Evolutionary conservation across 2,113 vertebrate genomes (phyloP).

Genomic region (Halcyon malimbica): DNA sequence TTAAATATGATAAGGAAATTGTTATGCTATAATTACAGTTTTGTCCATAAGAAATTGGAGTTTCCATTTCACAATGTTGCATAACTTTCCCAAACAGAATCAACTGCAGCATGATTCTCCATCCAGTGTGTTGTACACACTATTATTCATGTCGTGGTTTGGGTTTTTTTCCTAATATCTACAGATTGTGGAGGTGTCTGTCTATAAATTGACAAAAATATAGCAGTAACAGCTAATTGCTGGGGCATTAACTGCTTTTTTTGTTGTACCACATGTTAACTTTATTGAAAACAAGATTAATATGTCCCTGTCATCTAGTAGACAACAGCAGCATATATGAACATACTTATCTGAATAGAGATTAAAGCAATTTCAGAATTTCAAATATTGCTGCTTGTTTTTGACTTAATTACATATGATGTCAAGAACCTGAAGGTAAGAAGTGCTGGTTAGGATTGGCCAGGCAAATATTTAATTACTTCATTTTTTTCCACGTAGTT

Average conservation of each 20-base stretch:
- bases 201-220: background rate
- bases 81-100: background rate
- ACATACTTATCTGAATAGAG: background rate
- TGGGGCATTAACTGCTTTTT: background rate
- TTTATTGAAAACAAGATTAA: background rate
- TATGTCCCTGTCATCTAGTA: background rate
- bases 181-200: accelerated
- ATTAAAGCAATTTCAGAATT: background rate
- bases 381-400: background rate
- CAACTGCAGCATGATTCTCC: background rate
- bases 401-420: background rate
- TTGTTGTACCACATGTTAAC: background rate
- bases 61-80: background rate
- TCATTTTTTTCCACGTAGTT: background rate
- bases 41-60: background rate
- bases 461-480: background rate
- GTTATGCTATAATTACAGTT: background rate
- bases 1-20: background rate
- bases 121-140: background rate
- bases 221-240: background rate
- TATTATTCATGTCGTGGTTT: background rate
- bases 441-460: background rate
- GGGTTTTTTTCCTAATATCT: background rate
- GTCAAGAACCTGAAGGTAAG: background rate
- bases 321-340: background rate